Conservation (phyloP, 1,140 invertebrate species). For the Habropoda laboriosa region DNA sequence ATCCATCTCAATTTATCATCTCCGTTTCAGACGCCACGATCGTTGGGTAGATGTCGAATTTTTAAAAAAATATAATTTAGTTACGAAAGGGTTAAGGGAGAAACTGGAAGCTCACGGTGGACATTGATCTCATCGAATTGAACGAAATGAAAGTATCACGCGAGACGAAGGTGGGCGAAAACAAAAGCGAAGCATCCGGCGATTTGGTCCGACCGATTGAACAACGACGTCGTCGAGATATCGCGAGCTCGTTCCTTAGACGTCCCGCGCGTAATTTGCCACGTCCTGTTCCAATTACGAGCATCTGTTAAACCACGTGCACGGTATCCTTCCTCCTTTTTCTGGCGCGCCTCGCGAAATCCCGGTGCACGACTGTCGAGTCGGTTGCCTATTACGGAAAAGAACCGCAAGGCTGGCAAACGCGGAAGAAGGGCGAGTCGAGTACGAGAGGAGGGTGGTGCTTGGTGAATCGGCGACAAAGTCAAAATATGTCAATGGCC, state of each 20-base stretch:
- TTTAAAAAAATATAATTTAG: too few species aligned
- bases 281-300: slow-evolving; percentile 68
- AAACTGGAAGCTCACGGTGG: too few species aligned
- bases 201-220: slow-evolving; percentile 41
- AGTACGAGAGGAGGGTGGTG: not conserved
- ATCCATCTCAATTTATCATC: too few species aligned
- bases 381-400: not conserved
- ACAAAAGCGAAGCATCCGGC: slow-evolving; percentile 39
- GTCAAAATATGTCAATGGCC: slow-evolving; percentile 80
- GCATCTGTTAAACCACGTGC: slow-evolving; percentile 59
- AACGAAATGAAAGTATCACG: too few species aligned
- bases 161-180: slow-evolving; percentile 7
- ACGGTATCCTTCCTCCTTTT: slow-evolving; percentile 13
- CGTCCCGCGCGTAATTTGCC: slow-evolving; percentile 62
- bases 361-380: slow-evolving; percentile 1
- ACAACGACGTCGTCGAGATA: slow-evolving; percentile 68
- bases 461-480: slow-evolving; percentile 53
- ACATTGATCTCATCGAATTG: slow-evolving; percentile 20
- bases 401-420: slow-evolving; percentile 50
- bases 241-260: slow-evolving; percentile 62
- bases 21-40: too few species aligned
- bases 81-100: too few species aligned
- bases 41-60: too few species aligned
- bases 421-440: not conserved
- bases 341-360: slow-evolving; percentile 14